Evolutionary conservation across 2,113 vertebrate genomes (phyloP), one percentile per base, ranked within the genome.

Genomic region (Orthonyx spaldingii): DNA sequence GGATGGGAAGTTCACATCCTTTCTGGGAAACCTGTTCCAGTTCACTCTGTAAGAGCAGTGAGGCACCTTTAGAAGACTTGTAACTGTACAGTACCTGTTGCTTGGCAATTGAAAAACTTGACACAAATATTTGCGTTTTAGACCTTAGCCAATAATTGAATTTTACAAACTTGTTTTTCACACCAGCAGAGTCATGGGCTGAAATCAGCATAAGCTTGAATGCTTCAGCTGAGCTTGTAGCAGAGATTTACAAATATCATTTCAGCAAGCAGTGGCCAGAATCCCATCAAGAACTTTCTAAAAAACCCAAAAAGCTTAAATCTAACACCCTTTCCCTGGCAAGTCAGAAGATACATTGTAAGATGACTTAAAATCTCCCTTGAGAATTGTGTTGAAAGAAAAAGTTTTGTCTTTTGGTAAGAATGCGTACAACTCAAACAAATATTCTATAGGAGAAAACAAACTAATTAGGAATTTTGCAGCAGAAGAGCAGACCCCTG

Each of bases 61-160:
- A 35, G 22, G 35, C 22, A 37, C 3, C 32, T 50, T 50, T 16
- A 64, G 47, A 60, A 93, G 41, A 52, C 19, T 53, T 55, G 39
- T 26, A 60, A n/a, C 60, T 53, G 6, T 57, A 28, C 30, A 32
- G 11, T 57, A 50, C 10, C 35, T 72, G n/a, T 30, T 89, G 24
- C 55, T 65, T 76, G 52, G 37, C 64, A 78, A 69, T 33, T 37
- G 46, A 86, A 95, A 90, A 94, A 46, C 23, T 77, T 75, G 66
- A 50, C 84, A 42, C 66, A 84, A 91, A 80, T 81, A 88, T 92
- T 96, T 95, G 68, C 47, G 80, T 94, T 93, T 97, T 89, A 93
- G 63, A 84, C n/a, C 44, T 76, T 84, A 71, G 56, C 35, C 87
- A 83, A 56, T 74, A 37, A 81, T 69, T 91, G 87, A 77, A 90